phyloP scores from a whole-genome alignment of 2,888 invertebrate species.

The Tipula helvola region DNA sequence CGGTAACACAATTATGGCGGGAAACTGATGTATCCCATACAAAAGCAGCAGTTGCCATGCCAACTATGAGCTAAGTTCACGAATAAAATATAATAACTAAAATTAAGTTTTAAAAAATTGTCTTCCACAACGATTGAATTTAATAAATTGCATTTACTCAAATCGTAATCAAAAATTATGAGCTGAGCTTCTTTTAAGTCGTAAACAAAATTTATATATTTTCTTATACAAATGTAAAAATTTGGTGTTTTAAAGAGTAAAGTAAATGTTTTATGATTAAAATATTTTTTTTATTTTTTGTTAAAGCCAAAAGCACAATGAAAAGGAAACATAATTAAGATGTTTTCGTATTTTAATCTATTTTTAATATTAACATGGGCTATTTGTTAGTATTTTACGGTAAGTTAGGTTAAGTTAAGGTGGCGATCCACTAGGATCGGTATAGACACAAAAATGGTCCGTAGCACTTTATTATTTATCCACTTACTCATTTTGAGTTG shows the following conservation, averaged over 20 bases:
- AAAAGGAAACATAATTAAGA: too few relatives aligned
- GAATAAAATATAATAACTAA: background rate
- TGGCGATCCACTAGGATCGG: too few relatives aligned
- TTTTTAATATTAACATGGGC: too few relatives aligned
- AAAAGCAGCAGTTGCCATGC: constrained; percentile 75
- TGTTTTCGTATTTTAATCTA: too few relatives aligned
- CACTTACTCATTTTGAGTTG: too few relatives aligned
- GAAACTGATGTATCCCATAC: constrained; percentile 67
- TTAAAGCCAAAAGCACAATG: too few relatives aligned
- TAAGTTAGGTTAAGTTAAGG: too few relatives aligned
- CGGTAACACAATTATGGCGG: constrained; percentile 93
- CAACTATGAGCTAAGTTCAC: constrained; percentile 52
- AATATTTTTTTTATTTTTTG: too few relatives aligned
- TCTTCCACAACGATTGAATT: background rate
- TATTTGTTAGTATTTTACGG: too few relatives aligned
- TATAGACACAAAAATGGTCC: too few relatives aligned
- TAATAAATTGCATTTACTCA: background rate
- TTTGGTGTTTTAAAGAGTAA: background rate
- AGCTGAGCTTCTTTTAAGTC: background rate
- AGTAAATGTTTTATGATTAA: background rate
- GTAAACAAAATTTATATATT: background rate
- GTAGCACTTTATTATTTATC: too few relatives aligned
- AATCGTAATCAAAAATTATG: background rate
- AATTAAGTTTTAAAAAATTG: background rate
- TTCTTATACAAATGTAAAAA: background rate